Evolutionary conservation across 2,888 invertebrate species (phyloP), one percentile per base, ranked within the genome.

Genomic region (Steinernema hermaphroditum): DNA sequence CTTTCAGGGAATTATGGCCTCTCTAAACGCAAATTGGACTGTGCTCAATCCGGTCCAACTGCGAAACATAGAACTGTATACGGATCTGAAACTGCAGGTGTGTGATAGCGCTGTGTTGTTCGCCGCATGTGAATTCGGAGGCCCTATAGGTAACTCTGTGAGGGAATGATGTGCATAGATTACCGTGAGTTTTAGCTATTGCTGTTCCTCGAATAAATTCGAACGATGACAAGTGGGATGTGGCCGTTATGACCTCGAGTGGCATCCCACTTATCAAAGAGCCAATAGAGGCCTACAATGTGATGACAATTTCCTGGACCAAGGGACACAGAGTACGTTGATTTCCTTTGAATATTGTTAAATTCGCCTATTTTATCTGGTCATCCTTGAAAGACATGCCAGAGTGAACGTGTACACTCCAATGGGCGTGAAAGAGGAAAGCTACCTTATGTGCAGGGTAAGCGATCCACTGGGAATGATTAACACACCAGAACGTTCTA

Each of bases 371-470:
- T 32, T 62, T 62, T 29, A 62, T 29, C 32, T 62, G 12, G 16
- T 62, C 4, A 32, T 62, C 32, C 32, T 62, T 24, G 62, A 62
- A 32, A 62, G 62, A 14, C 27, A 62, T n/a, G 6, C 29, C 32
- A 22, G 62, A 6, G 62, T 62, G 29, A 62, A 32, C 62, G 62
- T 62, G 12, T 62, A 62, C 62, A 62, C 62, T 29, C 62, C 62
- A 9, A 62, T 34, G 32, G 62, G 62, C 34, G 32, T 62, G 29
- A 24, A 29, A n/a, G 34, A 32, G 29, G 62, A 62, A 29, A 62
- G 29, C 34, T 62, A 29, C 62, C 12, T 32, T 1, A 24, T 62
- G 62, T 29, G 62, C 19, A 29, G 29, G 32, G 62, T 62, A 62
- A 62, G 22, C 22, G 12, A 29, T 32, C 6, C 27, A n/a, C n/a